Conservation (phyloP, 2,888 invertebrate species). For the Epirrhoe tristata region DNA sequence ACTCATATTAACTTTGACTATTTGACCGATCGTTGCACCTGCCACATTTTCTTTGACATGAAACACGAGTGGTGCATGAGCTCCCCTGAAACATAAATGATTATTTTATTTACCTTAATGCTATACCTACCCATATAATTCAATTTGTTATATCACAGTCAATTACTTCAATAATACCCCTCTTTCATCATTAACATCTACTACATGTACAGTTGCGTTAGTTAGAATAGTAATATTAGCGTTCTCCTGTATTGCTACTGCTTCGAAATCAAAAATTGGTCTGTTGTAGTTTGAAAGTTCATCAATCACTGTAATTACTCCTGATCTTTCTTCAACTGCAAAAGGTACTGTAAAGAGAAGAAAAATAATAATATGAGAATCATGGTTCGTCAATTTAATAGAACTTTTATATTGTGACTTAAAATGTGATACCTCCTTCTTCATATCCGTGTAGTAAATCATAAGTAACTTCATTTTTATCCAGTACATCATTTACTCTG, state of each 20-base stretch:
- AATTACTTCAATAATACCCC: conserved; percentile 87
- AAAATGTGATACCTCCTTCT: conserved; percentile 88
- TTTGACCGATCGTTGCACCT: conserved; percentile 90
- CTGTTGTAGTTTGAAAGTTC: conserved; percentile 89
- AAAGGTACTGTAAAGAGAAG: conserved; percentile 90
- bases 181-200: conserved; percentile 90
- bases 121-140: conserved; percentile 1
- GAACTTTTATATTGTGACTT: not conserved
- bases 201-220: conserved; percentile 93
- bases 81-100: conserved; percentile 79
- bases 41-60: conserved; percentile 91
- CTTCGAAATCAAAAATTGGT: conserved; percentile 92
- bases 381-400: not conserved
- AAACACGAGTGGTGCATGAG: conserved; percentile 90
- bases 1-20: conserved; percentile 85
- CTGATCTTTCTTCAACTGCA: conserved; percentile 94
- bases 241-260: conserved; percentile 89
- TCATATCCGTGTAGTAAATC: conserved; percentile 93
- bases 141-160: conserved; percentile 30
- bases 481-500: conserved; percentile 89
- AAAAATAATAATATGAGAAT: not conserved
- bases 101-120: conserved; percentile 9
- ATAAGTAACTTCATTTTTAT: conserved; percentile 88
- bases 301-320: conserved; percentile 94
- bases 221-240: conserved; percentile 89